Percentiles rank a stretch among this genome's conserved stretches.
phyloP scores from a whole-genome alignment of 2,113 vertebrate species.

The Brachyhypopomus gauderio region DNA sequence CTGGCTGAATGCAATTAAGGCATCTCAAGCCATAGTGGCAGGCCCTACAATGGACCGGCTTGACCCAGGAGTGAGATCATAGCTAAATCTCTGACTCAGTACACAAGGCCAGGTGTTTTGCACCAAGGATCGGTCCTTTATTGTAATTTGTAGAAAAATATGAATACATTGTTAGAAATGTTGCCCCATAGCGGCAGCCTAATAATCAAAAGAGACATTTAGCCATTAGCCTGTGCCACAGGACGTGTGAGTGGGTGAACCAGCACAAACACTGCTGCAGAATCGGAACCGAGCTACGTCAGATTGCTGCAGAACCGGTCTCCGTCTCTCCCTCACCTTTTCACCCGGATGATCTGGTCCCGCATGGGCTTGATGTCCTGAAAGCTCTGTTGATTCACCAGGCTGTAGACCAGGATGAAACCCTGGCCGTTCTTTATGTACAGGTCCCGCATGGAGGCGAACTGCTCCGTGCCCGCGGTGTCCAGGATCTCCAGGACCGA shows the following conservation, averaged over 20 bases:
- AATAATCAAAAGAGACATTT: neutral
- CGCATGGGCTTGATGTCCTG: slow-evolving; percentile 96
- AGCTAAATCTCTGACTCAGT: neutral
- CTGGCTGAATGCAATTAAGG: too few species aligned
- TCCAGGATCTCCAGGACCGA: slow-evolving; percentile 95
- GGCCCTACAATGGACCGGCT: neutral
- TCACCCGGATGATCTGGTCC: slow-evolving; percentile 96
- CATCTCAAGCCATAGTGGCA: neutral
- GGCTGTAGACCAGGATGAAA: slow-evolving; percentile 94
- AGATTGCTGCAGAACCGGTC: neutral
- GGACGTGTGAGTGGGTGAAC: slow-evolving; percentile 7
- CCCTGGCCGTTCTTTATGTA: slow-evolving; percentile 97
- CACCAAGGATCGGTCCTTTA: neutral
- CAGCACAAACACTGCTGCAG: neutral
- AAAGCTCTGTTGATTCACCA: slow-evolving; percentile 97
- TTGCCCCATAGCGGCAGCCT: neutral
- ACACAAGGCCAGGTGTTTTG: neutral
- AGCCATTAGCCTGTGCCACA: neutral
- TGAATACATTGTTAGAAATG: neutral
- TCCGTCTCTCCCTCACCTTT: slow-evolving; percentile 78
- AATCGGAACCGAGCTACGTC: neutral
- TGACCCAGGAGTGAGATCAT: neutral
- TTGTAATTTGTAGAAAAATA: neutral
- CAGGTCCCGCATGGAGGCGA: slow-evolving; percentile 95
- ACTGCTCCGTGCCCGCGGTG: slow-evolving; percentile 95